A percentile compares a stretch with the other conserved stretches of the same genome.
Evolutionary conservation across 2,888 invertebrate genomes (phyloP).

Genomic region (Luperina testacea): DNA sequence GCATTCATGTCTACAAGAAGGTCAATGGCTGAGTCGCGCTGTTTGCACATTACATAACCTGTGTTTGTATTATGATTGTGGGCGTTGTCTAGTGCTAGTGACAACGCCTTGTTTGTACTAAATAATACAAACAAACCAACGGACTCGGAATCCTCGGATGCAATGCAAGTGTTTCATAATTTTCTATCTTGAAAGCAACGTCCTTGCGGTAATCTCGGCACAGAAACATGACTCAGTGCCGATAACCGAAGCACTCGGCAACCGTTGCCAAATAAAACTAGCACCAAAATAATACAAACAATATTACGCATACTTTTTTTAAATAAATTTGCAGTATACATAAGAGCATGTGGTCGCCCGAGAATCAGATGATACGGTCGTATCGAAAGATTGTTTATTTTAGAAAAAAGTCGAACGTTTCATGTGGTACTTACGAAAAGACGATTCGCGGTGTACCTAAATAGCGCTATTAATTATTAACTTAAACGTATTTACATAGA

Average conservation of each 20-base stretch:
- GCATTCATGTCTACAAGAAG: conserved; percentile 86
- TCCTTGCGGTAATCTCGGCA: conserved; percentile 83
- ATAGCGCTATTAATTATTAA: conserved; percentile 33
- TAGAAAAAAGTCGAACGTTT: conserved; percentile 49
- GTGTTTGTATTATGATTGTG: conserved; percentile 80
- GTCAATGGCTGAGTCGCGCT: conserved; percentile 82
- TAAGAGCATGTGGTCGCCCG: conserved; percentile 49
- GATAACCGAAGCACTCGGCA: conserved; percentile 79
- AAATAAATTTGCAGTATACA: conserved; percentile 57
- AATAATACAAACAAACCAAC: conserved; percentile 45
- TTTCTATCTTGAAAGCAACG: conserved; percentile 81
- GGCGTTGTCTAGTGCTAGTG: conserved; percentile 72
- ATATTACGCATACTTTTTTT: conserved; percentile 68
- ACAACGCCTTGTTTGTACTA: conserved; percentile 47
- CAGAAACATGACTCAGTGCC: conserved; percentile 82
- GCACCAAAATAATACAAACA: conserved; percentile 77
- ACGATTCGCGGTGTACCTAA: conserved; percentile 21
- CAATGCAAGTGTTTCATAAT: conserved; percentile 74
- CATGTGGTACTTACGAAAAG: conserved; percentile 50
- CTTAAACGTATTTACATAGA: conserved; percentile 9
- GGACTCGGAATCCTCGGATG: conserved; percentile 49
- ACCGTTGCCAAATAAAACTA: conserved; percentile 82
- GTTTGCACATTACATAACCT: conserved; percentile 84
- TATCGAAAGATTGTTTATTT: conserved; percentile 54
- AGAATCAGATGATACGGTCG: conserved; percentile 49